Conservation (phyloP, 2,888 invertebrate species). For the Uloborus plumipes region DNA sequence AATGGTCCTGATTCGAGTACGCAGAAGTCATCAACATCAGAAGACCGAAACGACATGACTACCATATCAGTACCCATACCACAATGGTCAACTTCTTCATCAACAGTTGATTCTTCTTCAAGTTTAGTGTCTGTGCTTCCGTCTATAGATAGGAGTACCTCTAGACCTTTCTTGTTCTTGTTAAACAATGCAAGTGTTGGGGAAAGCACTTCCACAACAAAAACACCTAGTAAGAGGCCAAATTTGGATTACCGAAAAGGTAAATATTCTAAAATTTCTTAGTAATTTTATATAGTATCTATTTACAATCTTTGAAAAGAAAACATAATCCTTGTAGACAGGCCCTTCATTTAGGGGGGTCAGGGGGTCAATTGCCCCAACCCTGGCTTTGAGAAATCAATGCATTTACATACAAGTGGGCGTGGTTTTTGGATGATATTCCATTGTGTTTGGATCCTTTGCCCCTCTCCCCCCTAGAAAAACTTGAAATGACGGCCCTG, state of each 20-base stretch:
- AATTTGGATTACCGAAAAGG: conserved; percentile 50
- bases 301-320: too few species aligned
- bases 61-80: conserved; percentile 54
- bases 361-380: too few species aligned
- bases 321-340: too few species aligned
- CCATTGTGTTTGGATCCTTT: too few species aligned
- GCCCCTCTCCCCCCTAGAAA: too few species aligned
- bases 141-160: background rate
- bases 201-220: background rate
- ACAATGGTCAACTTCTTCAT: conserved; percentile 36
- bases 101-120: background rate
- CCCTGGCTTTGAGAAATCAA: too few species aligned
- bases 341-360: too few species aligned
- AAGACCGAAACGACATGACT: conserved; percentile 8
- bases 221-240: conserved; percentile 4
- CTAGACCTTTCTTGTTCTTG: background rate
- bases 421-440: too few species aligned
- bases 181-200: background rate
- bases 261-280: background rate
- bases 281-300: too few species aligned
- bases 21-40: background rate
- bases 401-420: too few species aligned
- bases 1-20: conserved; percentile 10
- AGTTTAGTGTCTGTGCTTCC: background rate
- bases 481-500: too few species aligned